Conservation (phyloP, 2,888 invertebrate species). For the Sialis fuliginosa region DNA sequence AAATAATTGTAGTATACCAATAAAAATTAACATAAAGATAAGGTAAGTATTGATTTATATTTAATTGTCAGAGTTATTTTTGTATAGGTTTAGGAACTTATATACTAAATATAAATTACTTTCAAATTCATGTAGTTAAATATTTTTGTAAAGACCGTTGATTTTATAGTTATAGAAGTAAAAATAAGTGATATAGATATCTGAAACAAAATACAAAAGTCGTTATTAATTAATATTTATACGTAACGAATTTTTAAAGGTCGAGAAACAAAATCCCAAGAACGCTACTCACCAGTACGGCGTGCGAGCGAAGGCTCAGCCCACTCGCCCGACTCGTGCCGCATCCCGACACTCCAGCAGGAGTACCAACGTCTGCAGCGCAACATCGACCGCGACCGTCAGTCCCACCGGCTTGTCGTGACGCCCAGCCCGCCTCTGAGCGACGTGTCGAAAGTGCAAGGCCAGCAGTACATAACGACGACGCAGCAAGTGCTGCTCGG, state of each 20-base stretch:
- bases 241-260: constrained; percentile 20
- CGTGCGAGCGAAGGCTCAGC: constrained; percentile 69
- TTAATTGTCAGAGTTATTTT: too few species aligned
- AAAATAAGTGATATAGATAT: not conserved
- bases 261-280: constrained; percentile 38
- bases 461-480: not conserved
- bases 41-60: too few species aligned
- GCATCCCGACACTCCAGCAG: constrained; percentile 48
- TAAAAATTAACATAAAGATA: not conserved
- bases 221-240: not conserved
- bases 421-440: constrained; percentile 23
- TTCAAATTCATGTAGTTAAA: not conserved
- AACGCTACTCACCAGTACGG: constrained; percentile 80
- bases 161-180: too few species aligned
- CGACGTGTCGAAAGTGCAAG: not conserved
- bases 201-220: not conserved
- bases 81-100: too few species aligned
- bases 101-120: too few species aligned
- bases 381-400: constrained; percentile 26
- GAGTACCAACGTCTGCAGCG: constrained; percentile 65
- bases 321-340: constrained; percentile 23
- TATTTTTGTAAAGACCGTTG: not conserved
- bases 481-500: not conserved
- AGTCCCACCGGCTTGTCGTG: constrained; percentile 24
- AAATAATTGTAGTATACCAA: not conserved